These are phyloP conservation scores for Galaxias olidus DNA, from an alignment of 2,797 vertebrate species.

Conservation along the genomic window DNA sequence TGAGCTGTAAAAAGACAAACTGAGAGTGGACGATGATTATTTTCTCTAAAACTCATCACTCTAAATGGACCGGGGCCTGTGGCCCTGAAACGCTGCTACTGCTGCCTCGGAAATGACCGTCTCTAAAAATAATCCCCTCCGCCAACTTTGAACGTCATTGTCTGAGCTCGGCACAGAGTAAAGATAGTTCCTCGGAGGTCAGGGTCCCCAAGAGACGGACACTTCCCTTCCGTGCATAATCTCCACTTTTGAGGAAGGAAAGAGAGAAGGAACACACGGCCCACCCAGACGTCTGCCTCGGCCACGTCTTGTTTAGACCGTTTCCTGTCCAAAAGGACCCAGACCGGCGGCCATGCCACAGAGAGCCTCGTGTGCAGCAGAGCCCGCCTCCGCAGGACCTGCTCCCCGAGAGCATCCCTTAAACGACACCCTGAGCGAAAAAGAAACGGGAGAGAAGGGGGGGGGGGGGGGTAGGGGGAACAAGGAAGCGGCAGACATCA, in stretches of 20 bases:
- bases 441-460: not conserved
- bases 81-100: conserved; percentile 60
- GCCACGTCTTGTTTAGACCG: conserved; percentile 24
- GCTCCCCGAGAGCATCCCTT: too few relatives aligned
- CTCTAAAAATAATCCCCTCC: conserved; percentile 77
- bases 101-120: conserved; percentile 72
- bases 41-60: conserved; percentile 80
- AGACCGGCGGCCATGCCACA: conserved; percentile 55
- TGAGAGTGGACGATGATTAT: conserved; percentile 75
- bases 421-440: not conserved
- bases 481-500: conserved; percentile 45
- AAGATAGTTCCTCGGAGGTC: conserved; percentile 69
- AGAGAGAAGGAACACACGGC: conserved; percentile 62
- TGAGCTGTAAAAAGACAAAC: conserved; percentile 74
- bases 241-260: conserved; percentile 62
- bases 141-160: conserved; percentile 74
- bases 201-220: conserved; percentile 70
- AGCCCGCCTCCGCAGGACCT: too few relatives aligned
- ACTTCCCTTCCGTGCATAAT: conserved; percentile 65
- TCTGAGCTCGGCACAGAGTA: conserved; percentile 73
- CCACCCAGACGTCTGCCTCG: conserved; percentile 58
- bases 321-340: conserved; percentile 59
- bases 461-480: not conserved
- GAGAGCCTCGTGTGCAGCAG: conserved; percentile 15
- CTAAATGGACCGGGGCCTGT: conserved; percentile 81